Conservation (phyloP, 1,140 invertebrate species). For the Nixonia krombeini region DNA sequence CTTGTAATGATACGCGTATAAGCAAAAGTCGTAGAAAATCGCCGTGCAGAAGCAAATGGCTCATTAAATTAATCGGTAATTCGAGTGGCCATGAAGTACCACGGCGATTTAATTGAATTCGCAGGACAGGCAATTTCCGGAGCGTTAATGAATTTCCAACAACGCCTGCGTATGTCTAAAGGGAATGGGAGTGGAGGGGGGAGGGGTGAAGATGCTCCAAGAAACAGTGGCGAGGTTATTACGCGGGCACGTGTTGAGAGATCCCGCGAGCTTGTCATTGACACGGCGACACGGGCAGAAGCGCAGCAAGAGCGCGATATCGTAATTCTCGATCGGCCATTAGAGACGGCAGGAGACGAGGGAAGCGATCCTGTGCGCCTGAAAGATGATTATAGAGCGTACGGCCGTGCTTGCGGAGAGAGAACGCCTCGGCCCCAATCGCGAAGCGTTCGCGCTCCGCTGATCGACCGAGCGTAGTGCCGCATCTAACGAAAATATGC, state of each 20-base stretch:
- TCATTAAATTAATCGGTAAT: too few relatives aligned
- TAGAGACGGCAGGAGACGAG: conserved; percentile 40
- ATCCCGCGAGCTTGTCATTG: conserved; percentile 36
- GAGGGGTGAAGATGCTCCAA: too few relatives aligned
- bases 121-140: conserved; percentile 37
- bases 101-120: conserved; percentile 15
- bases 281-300: conserved; percentile 26
- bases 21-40: too few relatives aligned
- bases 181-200: too few relatives aligned
- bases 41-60: too few relatives aligned
- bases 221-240: conserved; percentile 4
- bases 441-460: conserved; percentile 20
- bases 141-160: conserved; percentile 13
- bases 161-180: too few relatives aligned
- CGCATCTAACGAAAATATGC: conserved; percentile 27
- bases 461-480: conserved; percentile 36
- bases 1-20: too few relatives aligned
- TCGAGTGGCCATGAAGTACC: background rate
- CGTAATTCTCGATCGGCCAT: conserved; percentile 33
- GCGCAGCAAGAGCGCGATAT: conserved; percentile 33
- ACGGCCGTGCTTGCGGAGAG: conserved; percentile 28
- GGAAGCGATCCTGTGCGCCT: conserved; percentile 49
- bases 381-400: conserved; percentile 57
- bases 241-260: conserved; percentile 8
- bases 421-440: conserved; percentile 20